These are phyloP conservation scores for Indicator maculatus DNA, from an alignment of 2,113 vertebrate genomes.

Conservation along the genomic window DNA sequence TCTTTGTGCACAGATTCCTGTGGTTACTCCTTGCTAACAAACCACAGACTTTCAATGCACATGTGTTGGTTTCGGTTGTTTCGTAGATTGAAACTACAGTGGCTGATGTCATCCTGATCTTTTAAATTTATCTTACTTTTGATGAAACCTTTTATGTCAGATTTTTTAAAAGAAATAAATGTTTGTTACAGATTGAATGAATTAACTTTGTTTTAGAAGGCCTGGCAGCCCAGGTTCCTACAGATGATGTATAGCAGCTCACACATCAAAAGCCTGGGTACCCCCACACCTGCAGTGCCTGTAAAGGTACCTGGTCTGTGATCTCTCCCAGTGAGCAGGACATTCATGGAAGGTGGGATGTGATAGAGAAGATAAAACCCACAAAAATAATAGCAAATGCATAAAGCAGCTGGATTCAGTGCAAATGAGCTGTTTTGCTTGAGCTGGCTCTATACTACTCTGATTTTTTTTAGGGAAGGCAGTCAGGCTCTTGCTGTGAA, in stretches of 20 bases:
- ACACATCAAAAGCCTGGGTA: background rate
- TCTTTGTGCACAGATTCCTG: conserved; percentile 20
- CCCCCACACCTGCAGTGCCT: background rate
- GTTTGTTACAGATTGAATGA: background rate
- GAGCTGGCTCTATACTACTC: background rate
- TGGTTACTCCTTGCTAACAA: background rate
- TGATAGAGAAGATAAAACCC: background rate
- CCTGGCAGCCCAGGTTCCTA: background rate
- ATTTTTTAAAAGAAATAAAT: background rate
- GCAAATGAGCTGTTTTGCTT: background rate
- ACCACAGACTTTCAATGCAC: background rate
- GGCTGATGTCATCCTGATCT: background rate
- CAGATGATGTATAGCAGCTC: background rate
- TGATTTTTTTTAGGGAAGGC: background rate
- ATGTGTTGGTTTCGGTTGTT: conserved; percentile 22
- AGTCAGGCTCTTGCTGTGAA: background rate
- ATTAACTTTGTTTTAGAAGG: background rate
- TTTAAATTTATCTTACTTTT: background rate
- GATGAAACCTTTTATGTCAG: background rate
- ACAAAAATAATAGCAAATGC: background rate
- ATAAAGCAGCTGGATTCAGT: background rate
- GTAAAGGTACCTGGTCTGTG: background rate
- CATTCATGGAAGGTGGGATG: background rate
- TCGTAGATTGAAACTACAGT: background rate
- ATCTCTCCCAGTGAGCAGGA: background rate